A percentile compares a stretch with the other conserved stretches of the same genome.
These are phyloP conservation scores for Prunella strophiata DNA, from an alignment of 2,797 vertebrate genomes.

Conservation along the genomic window DNA sequence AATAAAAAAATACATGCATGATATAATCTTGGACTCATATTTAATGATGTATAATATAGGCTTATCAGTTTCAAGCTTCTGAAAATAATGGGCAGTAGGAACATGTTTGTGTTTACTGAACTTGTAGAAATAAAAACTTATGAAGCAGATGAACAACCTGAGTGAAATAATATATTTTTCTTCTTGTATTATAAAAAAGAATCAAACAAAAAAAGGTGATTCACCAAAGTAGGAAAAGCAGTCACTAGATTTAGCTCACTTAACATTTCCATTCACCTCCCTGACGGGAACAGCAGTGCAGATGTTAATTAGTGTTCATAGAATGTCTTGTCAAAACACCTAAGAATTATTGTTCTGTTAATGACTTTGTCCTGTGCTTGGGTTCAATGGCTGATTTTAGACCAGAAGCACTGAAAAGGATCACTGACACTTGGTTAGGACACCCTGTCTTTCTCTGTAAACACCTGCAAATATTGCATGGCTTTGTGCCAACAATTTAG, in stretches of 20 bases:
- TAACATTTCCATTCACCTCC: constrained; percentile 28
- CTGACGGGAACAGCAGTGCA: not conserved
- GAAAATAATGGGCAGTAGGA: not conserved
- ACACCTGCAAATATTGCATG: not conserved
- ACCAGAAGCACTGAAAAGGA: constrained; percentile 14
- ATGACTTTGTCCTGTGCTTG: not conserved
- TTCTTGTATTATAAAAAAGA: not conserved
- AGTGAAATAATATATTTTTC: not conserved
- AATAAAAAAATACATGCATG: not conserved
- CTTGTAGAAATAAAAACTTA: not conserved
- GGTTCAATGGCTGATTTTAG: not conserved
- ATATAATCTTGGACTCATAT: not conserved
- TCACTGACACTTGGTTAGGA: constrained; percentile 15
- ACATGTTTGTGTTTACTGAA: not conserved
- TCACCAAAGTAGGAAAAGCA: not conserved
- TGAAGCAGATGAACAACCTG: not conserved
- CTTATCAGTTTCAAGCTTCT: not conserved
- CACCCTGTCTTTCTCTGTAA: not conserved
- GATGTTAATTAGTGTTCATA: constrained; percentile 54
- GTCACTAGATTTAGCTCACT: not conserved
- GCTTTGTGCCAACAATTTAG: constrained; percentile 23
- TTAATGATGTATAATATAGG: not conserved
- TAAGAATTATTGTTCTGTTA: constrained; percentile 27
- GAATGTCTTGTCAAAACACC: constrained; percentile 29
- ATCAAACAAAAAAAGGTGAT: not conserved